These are phyloP conservation scores for Diabrotica balteata DNA, from an alignment of 2,888 invertebrate species.

Conservation along the genomic window DNA sequence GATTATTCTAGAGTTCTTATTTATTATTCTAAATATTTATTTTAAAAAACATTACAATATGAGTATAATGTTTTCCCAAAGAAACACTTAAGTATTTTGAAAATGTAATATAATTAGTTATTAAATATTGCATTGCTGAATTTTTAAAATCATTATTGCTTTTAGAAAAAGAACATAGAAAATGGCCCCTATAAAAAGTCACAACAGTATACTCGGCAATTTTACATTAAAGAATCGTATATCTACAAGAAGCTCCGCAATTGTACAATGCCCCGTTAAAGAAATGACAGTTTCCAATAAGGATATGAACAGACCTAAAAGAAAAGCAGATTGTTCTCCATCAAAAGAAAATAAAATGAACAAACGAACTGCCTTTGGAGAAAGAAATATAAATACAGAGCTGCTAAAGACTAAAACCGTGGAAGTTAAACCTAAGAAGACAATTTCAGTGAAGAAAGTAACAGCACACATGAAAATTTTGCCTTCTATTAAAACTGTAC, in stretches of 20 bases:
- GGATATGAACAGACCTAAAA: slow-evolving; percentile 67
- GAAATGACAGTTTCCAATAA: slow-evolving; percentile 42
- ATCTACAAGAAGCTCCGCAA: slow-evolving; percentile 64
- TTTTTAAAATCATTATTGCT: no score
- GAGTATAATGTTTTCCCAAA: no score
- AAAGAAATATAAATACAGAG: slow-evolving; percentile 73
- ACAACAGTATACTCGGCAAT: slow-evolving; percentile 32
- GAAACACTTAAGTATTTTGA: no score
- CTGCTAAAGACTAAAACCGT: slow-evolving; percentile 35
- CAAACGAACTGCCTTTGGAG: slow-evolving; percentile 86
- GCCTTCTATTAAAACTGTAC: slow-evolving; percentile 54
- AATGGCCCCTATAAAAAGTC: slow-evolving; percentile 71
- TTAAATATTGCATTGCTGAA: no score
- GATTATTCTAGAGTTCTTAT: no score
- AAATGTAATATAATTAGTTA: no score
- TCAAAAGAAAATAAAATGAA: slow-evolving; percentile 74
- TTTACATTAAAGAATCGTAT: slow-evolving; percentile 57
- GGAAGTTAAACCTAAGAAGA: slow-evolving; percentile 46
- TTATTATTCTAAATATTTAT: no score
- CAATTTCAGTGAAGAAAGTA: slow-evolving; percentile 62
- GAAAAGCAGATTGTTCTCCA: slow-evolving; percentile 84
- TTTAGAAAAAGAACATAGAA: neutral
- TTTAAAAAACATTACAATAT: no score
- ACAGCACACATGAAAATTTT: slow-evolving; percentile 57
- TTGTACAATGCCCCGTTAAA: slow-evolving; percentile 34